Conservation (phyloP, 37 sponge, comb jelly and placozoan species). For the Cliona cf. orientalis region DNA sequence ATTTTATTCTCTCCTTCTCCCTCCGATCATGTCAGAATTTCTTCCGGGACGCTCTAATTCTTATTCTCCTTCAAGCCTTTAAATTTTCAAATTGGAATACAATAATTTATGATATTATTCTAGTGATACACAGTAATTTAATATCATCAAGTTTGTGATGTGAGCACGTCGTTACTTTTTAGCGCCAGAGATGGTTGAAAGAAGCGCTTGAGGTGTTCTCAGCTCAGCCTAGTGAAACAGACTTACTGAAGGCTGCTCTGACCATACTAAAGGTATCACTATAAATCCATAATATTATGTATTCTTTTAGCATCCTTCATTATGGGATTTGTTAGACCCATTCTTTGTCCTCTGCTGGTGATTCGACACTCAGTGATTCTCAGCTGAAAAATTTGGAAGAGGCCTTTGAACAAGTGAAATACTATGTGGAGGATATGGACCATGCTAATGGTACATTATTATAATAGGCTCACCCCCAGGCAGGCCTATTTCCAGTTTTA, state of each 20-base stretch:
- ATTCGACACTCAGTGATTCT: slow-evolving; percentile 22
- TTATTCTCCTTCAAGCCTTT: too few species aligned
- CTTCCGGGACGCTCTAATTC: too few species aligned
- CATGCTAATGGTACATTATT: slow-evolving; percentile 65
- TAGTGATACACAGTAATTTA: too few species aligned
- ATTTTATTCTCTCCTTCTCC: not conserved
- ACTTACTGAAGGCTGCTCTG: slow-evolving; percentile 63
- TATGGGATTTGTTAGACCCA: not conserved
- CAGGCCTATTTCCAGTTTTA: too few species aligned
- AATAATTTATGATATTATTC: too few species aligned
- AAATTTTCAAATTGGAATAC: too few species aligned
- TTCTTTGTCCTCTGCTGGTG: not conserved
- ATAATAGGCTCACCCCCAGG: too few species aligned
- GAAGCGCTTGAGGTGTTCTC: slow-evolving; percentile 51
- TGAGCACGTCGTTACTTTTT: too few species aligned
- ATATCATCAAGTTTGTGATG: too few species aligned
- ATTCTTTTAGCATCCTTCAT: not conserved
- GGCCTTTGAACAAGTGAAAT: slow-evolving; percentile 52
- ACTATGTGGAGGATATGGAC: slow-evolving; percentile 70
- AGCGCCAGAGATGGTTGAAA: slow-evolving; percentile 53
- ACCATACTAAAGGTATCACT: slow-evolving; percentile 34
- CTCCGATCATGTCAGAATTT: too few species aligned
- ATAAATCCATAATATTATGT: too few species aligned
- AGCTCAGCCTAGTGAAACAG: slow-evolving; percentile 62
- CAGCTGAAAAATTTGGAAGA: slow-evolving; percentile 33